A percentile compares a stretch with the other conserved stretches of the same genome.
phyloP scores from a whole-genome alignment of 2,888 invertebrate species.

The Drosophila nr. perissopoda region DNA sequence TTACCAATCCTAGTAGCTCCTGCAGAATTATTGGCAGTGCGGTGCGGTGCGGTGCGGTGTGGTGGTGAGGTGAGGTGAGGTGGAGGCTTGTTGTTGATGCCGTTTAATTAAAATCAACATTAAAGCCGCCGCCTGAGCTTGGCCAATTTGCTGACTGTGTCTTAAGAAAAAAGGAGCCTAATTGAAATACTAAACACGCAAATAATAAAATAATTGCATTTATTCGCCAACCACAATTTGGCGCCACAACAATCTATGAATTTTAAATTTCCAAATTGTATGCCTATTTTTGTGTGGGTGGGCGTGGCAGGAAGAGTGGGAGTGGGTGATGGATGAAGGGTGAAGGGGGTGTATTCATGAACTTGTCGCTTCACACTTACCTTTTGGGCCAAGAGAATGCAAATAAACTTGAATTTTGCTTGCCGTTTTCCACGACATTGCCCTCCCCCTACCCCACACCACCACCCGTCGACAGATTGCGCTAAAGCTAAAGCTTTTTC shows the following conservation, averaged over 20 bases:
- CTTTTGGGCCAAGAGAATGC: constrained; percentile 6
- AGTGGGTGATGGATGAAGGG: neutral
- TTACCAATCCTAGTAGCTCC: constrained; percentile 37
- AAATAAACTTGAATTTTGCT: constrained; percentile 24
- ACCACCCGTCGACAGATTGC: constrained; percentile 1
- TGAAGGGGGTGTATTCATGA: neutral
- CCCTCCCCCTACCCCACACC: neutral
- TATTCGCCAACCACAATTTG: constrained; percentile 28
- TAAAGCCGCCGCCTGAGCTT: constrained; percentile 60
- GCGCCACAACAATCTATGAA: constrained; percentile 60
- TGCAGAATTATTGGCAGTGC: constrained; percentile 1
- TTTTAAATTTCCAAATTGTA: constrained; percentile 56
- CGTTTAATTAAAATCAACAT: constrained; percentile 76
- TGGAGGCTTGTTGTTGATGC: constrained; percentile 16
- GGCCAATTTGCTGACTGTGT: constrained; percentile 67
- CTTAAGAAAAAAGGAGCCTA: constrained; percentile 10
- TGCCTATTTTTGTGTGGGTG: constrained; percentile 3
- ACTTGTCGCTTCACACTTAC: constrained; percentile 8
- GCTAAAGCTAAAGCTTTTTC: constrained; percentile 39
- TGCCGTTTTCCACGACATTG: neutral
- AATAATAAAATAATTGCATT: constrained; percentile 63
- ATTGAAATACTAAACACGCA: constrained; percentile 60
- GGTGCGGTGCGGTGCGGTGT: neutral
- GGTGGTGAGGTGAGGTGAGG: neutral
- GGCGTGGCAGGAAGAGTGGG: too few species aligned